These are phyloP conservation scores for Argyra leucocephala DNA, from an alignment of 2,888 invertebrate species.

Conservation along the genomic window DNA sequence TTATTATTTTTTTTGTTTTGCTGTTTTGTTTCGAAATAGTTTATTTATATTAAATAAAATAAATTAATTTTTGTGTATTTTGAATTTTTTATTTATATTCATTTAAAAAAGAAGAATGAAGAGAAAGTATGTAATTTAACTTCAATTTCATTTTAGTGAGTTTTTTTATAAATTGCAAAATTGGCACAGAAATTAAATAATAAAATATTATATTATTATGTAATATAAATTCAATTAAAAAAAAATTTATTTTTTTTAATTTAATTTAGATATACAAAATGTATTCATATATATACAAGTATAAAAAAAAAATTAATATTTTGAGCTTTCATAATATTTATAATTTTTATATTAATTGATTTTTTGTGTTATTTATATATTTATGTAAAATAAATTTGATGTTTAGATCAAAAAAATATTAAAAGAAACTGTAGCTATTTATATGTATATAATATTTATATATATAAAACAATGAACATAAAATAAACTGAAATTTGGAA, in stretches of 20 bases:
- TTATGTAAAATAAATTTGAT: too few relatives aligned
- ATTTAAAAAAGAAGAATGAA: not conserved
- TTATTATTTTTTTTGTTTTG: not conserved
- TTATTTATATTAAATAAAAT: not conserved
- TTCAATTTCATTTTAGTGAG: not conserved
- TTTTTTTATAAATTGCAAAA: not conserved
- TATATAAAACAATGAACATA: too few relatives aligned
- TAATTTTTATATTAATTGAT: too few relatives aligned
- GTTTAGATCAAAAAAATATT: too few relatives aligned
- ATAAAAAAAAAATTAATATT: too few relatives aligned
- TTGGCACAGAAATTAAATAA: constrained; percentile 3
- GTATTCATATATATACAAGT: too few relatives aligned
- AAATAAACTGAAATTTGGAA: too few relatives aligned
- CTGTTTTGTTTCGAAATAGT: not conserved
- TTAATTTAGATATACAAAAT: not conserved
- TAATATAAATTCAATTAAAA: not conserved
- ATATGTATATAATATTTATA: too few relatives aligned
- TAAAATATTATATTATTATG: not conserved
- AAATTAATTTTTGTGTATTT: too few relatives aligned
- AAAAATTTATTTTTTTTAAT: not conserved
- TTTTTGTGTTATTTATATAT: too few relatives aligned
- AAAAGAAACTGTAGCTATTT: too few relatives aligned
- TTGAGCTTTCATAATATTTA: not conserved
- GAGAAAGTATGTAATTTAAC: not conserved
- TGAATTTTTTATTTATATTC: not conserved